Base-by-base conservation (phyloP, 2,113 vertebrate species). In the Ranitomeya variabilis region DNA sequence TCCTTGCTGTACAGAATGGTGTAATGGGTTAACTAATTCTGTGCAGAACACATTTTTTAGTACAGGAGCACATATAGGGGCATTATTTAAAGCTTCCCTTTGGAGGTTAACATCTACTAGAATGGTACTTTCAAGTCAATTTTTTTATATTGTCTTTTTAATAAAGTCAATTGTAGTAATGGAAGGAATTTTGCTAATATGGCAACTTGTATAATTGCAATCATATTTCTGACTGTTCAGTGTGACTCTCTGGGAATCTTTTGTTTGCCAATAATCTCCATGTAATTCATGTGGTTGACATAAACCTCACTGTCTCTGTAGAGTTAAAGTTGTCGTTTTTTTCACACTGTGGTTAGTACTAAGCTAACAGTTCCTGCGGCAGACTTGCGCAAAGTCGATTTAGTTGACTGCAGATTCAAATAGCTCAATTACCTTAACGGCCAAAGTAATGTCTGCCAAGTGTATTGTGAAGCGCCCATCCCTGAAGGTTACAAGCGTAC, bases 381-480 rank as follows among this genome's bases (percentile, higher is more conserved):
- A 60, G n/a, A 26, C 57, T 62, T 23, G 7, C 59, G 77, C 57
- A 83, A 88, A 83, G 21, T 51, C 26, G 45, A 55, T 83, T 77
- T 88, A 88, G 83, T 83, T 88, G 67, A 83, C 67, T 83, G 69
- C 57, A 76, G 80, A 88, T 73, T 88, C 83, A 77, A 88, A 88
- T 88, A 77, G 69, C 87, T 83, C 80, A 88, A 88, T 88, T 88
- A 88, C 83, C 55, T 64, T 88, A 88, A 83, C 67, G 57, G 67
- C 73, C 59, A 54, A 66, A 37, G 55, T 26, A 57, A 83, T 66
- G 31, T 51, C 69, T 88, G 80, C 87, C 87, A 88, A 82, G 57
- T 54, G 80, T 31, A 57, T 37, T 31, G 57, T 23, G 69, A 21
- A 76, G 21, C 16, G 37, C 69, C 83, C 87, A 83, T 88, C 80